phyloP scores from a whole-genome alignment of 2,797 vertebrate genomes.

The Dermochelys coriacea region DNA sequence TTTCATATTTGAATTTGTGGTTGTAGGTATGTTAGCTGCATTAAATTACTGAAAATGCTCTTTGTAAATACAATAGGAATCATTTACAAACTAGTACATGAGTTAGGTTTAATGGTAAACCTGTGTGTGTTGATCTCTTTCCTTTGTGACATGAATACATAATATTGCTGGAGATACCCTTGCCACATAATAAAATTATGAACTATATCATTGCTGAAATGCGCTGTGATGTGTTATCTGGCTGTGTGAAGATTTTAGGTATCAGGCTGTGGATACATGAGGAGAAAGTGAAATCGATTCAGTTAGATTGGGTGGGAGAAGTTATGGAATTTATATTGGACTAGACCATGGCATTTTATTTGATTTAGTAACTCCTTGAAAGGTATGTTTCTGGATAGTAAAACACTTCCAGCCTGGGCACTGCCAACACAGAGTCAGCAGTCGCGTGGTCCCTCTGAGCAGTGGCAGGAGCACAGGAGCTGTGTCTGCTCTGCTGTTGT shows the following conservation, averaged over 20 bases:
- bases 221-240: not conserved
- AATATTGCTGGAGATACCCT: not conserved
- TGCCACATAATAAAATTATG: not conserved
- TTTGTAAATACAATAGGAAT: not conserved
- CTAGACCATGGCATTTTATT: not conserved
- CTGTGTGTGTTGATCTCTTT: not conserved
- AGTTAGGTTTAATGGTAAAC: not conserved
- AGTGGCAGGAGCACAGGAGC: not conserved
- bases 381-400: not conserved
- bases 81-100: not conserved
- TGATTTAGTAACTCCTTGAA: not conserved
- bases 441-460: not conserved
- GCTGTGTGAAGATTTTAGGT: not conserved
- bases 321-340: not conserved
- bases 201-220: not conserved
- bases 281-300: not conserved
- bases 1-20: rapidly evolving
- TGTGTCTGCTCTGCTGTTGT: not conserved
- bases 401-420: not conserved
- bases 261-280: not conserved
- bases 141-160: not conserved
- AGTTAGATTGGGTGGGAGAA: not conserved
- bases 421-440: not conserved
- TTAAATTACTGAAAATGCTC: rapidly evolving
- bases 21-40: rapidly evolving